phyloP scores from a whole-genome alignment of 2,113 vertebrate genomes.

The Corythornis vintsioides region DNA sequence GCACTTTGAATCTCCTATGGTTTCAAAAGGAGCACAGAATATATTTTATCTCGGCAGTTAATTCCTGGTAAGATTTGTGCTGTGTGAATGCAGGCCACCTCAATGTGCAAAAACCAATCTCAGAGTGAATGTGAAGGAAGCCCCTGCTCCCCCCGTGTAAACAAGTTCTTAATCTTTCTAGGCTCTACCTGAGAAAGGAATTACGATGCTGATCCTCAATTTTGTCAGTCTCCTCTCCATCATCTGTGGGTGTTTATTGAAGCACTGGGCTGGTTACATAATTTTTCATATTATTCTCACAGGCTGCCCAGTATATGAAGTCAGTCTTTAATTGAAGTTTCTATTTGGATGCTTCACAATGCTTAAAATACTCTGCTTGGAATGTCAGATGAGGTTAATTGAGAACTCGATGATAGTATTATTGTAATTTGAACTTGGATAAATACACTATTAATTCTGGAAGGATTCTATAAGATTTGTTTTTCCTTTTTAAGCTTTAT shows the following conservation, averaged over 20 bases:
- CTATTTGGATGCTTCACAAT: constrained; percentile 36
- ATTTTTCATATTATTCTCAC: constrained; percentile 25
- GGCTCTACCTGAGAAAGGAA: constrained; percentile 11
- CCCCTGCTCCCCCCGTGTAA: background rate
- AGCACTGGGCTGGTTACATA: constrained; percentile 7
- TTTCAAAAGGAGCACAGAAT: background rate
- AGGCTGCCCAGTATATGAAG: background rate
- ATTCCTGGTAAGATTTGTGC: background rate
- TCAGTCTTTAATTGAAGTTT: constrained; percentile 48
- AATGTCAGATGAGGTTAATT: constrained; percentile 61
- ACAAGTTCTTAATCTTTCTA: constrained; percentile 10
- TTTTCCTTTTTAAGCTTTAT: constrained; percentile 26
- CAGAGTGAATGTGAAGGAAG: background rate
- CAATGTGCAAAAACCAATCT: background rate
- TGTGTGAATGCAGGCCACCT: background rate
- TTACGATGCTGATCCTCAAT: constrained; percentile 25
- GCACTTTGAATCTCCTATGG: fast-evolving
- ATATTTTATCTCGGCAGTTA: background rate
- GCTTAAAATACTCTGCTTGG: constrained; percentile 37
- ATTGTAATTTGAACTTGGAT: constrained; percentile 37
- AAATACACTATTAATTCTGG: constrained; percentile 34
- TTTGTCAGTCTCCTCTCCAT: background rate
- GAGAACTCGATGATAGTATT: constrained; percentile 17
- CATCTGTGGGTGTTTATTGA: constrained; percentile 22
- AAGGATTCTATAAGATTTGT: constrained; percentile 1